Evolutionary conservation across 2,113 vertebrate genomes (phyloP).

Genomic region (Petroica traversi): DNA sequence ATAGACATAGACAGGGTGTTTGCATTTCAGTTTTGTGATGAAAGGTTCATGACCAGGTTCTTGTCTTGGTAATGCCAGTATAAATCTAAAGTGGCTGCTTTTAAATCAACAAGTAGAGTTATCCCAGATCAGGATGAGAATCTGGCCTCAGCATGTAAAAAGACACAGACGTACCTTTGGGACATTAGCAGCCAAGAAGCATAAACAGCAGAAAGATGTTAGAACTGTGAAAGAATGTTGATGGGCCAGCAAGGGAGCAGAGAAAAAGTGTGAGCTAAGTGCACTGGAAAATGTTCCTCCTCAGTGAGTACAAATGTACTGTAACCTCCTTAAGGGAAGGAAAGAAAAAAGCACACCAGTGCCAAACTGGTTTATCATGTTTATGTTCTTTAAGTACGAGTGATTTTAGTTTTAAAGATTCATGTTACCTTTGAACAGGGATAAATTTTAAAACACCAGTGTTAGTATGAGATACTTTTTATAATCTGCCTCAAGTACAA

Average conservation of each 20-base stretch:
- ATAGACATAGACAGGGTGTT: not conserved
- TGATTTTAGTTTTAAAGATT: constrained; percentile 53
- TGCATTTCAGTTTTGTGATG: constrained; percentile 20
- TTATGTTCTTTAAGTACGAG: constrained; percentile 47
- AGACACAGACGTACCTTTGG: constrained; percentile 6
- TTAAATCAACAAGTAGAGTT: constrained; percentile 7
- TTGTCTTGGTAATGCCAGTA: not conserved
- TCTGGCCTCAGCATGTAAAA: not conserved
- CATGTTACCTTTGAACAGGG: constrained; percentile 58
- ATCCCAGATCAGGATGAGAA: constrained; percentile 2
- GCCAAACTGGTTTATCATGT: constrained; percentile 58
- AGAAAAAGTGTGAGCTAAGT: not conserved
- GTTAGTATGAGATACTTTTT: constrained; percentile 42
- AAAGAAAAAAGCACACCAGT: not conserved
- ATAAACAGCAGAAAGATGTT: not conserved
- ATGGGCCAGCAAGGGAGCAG: constrained; percentile 6
- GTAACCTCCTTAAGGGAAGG: constrained; percentile 24
- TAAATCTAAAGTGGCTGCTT: constrained; percentile 31
- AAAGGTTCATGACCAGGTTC: constrained; percentile 37
- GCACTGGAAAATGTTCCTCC: not conserved
- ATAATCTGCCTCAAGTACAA: constrained; percentile 35
- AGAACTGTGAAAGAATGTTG: not conserved
- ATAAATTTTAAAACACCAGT: constrained; percentile 38
- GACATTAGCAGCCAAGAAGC: not conserved
- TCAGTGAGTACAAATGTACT: not conserved